Evolutionary conservation across 2,888 invertebrate species (phyloP).

Genomic region (Bugulina stolonifera): DNA sequence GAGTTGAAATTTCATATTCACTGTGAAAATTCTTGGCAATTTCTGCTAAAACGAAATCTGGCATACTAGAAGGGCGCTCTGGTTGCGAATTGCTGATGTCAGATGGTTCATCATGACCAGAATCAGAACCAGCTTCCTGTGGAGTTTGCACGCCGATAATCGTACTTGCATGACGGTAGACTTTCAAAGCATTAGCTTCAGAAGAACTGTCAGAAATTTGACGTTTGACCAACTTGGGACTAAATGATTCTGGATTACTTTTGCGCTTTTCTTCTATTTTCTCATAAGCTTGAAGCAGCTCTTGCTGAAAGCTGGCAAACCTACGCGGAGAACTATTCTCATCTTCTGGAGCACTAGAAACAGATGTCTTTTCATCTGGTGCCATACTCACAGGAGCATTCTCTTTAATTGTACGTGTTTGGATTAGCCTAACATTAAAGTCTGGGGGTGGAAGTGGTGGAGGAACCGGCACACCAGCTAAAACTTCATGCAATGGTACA

Average conservation of each 20-base stretch:
- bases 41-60: constrained; percentile 13
- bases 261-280: constrained; percentile 25
- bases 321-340: background rate
- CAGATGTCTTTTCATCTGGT: background rate
- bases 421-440: background rate
- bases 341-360: background rate
- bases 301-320: background rate
- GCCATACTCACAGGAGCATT: constrained; percentile 18
- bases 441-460: constrained; percentile 4
- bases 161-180: background rate
- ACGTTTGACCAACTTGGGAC: background rate
- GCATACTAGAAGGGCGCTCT: background rate
- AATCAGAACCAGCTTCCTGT: constrained; percentile 20
- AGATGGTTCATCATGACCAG: constrained; percentile 20
- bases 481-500: constrained; percentile 6
- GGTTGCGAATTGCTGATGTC: constrained; percentile 4
- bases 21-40: background rate
- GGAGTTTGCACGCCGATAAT: constrained; percentile 11
- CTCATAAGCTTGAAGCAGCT: constrained; percentile 4
- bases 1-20: background rate
- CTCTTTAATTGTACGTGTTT: background rate
- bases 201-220: background rate
- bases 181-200: background rate
- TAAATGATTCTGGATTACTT: background rate
- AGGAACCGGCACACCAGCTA: constrained; percentile 10